Evolutionary conservation across 2,797 vertebrate species (phyloP).

Genomic region (Kryptolebias ocellatus): DNA sequence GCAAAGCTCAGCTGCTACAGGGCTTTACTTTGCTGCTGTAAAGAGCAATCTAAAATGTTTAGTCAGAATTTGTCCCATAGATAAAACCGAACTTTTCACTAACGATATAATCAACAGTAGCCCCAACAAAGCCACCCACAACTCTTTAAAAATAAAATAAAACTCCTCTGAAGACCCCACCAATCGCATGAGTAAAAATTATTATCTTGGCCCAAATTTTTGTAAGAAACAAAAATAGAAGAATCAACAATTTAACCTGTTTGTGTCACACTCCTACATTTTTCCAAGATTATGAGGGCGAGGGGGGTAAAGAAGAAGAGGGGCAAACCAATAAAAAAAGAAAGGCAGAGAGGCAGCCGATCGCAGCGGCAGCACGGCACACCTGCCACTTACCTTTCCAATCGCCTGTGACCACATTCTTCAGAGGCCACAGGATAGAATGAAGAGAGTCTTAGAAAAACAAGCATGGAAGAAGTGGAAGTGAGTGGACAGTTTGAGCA

Average conservation of each 20-base stretch:
- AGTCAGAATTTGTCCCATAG: conserved; percentile 4
- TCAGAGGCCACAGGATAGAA: conserved; percentile 80
- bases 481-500: conserved; percentile 55
- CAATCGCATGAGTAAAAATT: not conserved
- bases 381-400: conserved; percentile 77
- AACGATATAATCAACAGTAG: not conserved
- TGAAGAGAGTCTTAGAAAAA: conserved; percentile 78
- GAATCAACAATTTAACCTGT: conserved; percentile 17
- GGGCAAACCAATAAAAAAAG: conserved; percentile 18
- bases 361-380: conserved; percentile 40
- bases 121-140: conserved; percentile 24
- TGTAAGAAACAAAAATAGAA: not conserved
- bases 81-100: not conserved
- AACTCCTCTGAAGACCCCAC: not conserved
- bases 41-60: conserved; percentile 17
- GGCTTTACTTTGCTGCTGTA: conserved; percentile 34
- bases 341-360: conserved; percentile 22
- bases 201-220: conserved; percentile 4
- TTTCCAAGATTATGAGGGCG: not conserved
- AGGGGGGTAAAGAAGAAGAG: conserved; percentile 4
- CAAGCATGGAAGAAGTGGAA: conserved; percentile 50
- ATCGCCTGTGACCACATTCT: conserved; percentile 72
- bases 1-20: conserved; percentile 63
- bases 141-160: conserved; percentile 1
- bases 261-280: conserved; percentile 14